Percentiles rank a stretch among this genome's conserved stretches.
These are phyloP conservation scores for Myrmophylax atrothorax DNA, from an alignment of 2,113 vertebrate genomes.

Conservation along the genomic window DNA sequence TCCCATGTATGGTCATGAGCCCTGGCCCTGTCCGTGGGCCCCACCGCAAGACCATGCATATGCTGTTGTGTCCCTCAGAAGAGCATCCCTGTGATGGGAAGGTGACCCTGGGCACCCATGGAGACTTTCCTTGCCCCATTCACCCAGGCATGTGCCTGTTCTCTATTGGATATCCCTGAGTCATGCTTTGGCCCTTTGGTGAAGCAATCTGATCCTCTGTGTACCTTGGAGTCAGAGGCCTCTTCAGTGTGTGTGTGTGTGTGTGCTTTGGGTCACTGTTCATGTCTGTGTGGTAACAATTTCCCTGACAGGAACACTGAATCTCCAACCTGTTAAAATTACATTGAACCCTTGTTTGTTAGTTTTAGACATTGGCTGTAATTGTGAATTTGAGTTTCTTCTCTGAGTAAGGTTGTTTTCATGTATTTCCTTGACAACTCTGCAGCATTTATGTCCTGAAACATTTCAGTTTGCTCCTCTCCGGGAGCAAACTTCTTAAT, in stretches of 20 bases:
- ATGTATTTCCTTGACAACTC: not conserved
- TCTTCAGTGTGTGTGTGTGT: not conserved
- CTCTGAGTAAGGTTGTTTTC: not conserved
- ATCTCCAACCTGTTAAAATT: not conserved
- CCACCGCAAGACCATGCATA: not conserved
- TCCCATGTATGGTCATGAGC: not conserved
- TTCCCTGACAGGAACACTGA: not conserved
- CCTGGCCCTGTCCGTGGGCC: not conserved
- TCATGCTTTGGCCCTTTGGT: not conserved
- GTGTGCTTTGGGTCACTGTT: accelerated
- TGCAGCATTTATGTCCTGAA: not conserved
- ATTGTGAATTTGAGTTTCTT: not conserved
- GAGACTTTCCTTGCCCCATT: not conserved
- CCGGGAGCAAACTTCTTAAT: not conserved
- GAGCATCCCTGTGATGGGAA: not conserved
- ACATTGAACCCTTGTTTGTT: accelerated
- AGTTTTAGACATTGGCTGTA: not conserved
- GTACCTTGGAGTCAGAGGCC: not conserved
- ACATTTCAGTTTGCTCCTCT: not conserved
- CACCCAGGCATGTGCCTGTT: not conserved
- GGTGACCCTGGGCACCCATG: not conserved
- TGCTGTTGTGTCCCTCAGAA: not conserved
- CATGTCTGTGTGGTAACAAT: no score
- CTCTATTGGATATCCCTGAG: not conserved
- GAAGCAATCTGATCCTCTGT: not conserved